Evolutionary conservation across 2,113 vertebrate species (phyloP), one percentile per base, ranked within the genome.

Genomic region (Henicopernis longicauda): DNA sequence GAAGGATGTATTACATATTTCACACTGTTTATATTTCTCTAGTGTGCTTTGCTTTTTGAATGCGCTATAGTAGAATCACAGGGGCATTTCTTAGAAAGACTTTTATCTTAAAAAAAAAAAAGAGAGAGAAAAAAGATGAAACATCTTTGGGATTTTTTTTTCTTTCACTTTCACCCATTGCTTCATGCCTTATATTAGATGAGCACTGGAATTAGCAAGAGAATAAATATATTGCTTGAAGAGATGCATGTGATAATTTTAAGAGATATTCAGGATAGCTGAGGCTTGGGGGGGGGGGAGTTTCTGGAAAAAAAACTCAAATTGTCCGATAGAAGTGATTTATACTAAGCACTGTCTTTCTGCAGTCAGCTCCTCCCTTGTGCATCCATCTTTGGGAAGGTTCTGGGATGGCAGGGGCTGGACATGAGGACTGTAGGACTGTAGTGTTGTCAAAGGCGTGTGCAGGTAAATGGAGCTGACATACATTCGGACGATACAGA

Each of bases 1-100:
- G 59, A 90, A 95, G 79, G 94, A 84, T 93, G 54, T 79, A 86
- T 97, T 97, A 89, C 95, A 83, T 97, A 93, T 97, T 97, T 97
- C 67, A 84, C 52, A 74, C 69, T 93, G 91, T 74, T 95, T 40
- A 27, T 71, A 26, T n/a, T 93, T 92, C 84, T 69, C 61, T 57
- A 47, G 9, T 89, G 45, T 96, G 70, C 38, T 58, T 71, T 82
- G 57, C 72, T 84, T 61, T 92, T 97, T 91, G 90, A 94, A 74
- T 84, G 94, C 89, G 72, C 80, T 95, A 16, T 94, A 92, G 90
- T 88, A 95, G 86, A 97, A 96, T 94, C 27, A 44, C 36, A 47
- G 19, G 42, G 50, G 12, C 34, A 49, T 71, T 59, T 52, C 31
- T 71, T 90, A 79, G 58, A 66, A 82, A 87, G 59, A 42, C 12